A percentile compares a stretch with the other conserved stretches of the same genome.
These are phyloP conservation scores for Brachionus sp. DNA, from an alignment of 1,140 invertebrate genomes.

Conservation along the genomic window DNA sequence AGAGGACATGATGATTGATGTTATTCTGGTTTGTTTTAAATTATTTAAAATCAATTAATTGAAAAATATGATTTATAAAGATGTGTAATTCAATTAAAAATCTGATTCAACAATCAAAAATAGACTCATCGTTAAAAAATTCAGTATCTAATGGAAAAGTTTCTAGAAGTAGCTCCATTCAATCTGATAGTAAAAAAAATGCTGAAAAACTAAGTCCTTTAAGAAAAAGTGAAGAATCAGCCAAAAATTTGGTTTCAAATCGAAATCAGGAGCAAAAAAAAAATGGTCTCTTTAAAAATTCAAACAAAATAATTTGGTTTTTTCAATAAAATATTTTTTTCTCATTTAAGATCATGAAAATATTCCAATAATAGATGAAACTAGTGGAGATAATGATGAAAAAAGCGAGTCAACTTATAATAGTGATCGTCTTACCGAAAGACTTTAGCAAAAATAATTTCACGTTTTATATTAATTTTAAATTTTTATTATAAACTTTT, in stretches of 20 bases:
- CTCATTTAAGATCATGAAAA: not conserved
- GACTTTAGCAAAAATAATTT: not conserved
- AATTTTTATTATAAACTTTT: not conserved
- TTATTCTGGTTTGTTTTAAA: slow-evolving; percentile 21
- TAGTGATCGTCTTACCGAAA: not conserved
- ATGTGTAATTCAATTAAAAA: slow-evolving; percentile 41
- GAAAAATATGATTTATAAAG: slow-evolving; percentile 2
- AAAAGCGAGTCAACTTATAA: not conserved
- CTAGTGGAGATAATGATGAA: slow-evolving; percentile 1
- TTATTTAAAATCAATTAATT: not conserved
- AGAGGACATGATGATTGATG: slow-evolving; percentile 36
- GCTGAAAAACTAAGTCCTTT: not conserved
- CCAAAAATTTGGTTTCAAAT: not conserved
- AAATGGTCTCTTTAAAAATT: not conserved
- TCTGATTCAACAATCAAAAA: slow-evolving; percentile 33
- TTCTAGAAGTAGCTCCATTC: not conserved
- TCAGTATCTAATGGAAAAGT: not conserved
- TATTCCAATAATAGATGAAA: slow-evolving; percentile 34
- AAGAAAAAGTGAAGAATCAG: not conserved
- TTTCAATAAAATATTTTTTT: not conserved
- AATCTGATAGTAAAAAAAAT: not conserved
- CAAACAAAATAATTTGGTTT: not conserved
- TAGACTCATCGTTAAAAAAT: slow-evolving; percentile 16
- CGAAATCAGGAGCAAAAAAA: not conserved
- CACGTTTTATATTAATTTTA: not conserved